These are phyloP conservation scores for Sebastiscus tertius DNA, from an alignment of 2,797 vertebrate genomes.

Conservation along the genomic window DNA sequence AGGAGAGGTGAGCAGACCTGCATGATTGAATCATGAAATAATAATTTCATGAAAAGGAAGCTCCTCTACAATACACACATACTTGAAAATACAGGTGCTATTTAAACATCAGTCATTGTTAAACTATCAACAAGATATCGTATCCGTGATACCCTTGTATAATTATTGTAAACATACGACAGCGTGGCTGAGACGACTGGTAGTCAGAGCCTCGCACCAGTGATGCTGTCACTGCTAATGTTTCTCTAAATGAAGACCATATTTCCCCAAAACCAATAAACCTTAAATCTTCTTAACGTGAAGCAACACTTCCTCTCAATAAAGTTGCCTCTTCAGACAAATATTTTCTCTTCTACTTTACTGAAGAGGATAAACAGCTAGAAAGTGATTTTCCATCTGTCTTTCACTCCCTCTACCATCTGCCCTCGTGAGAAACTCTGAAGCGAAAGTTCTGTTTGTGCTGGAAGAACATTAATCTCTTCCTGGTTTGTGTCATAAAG, in stretches of 20 bases:
- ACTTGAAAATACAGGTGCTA: neutral
- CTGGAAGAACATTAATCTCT: slow-evolving; percentile 25
- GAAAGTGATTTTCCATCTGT: slow-evolving; percentile 52
- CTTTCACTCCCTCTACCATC: slow-evolving; percentile 32
- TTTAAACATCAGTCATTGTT: neutral
- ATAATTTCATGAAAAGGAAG: neutral
- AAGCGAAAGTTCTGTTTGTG: slow-evolving; percentile 20
- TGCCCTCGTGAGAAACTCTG: slow-evolving; percentile 31
- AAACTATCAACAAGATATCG: neutral
- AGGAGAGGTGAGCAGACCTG: neutral
- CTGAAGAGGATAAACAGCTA: slow-evolving; percentile 36
- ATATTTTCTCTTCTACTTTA: slow-evolving; percentile 33
- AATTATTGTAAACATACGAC: slow-evolving; percentile 25
- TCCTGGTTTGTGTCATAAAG: slow-evolving; percentile 42
- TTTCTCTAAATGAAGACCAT: slow-evolving; percentile 16
- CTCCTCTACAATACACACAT: neutral
- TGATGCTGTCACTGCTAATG: slow-evolving; percentile 4
- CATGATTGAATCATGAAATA: neutral
- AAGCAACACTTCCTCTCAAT: slow-evolving; percentile 15
- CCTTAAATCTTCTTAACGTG: slow-evolving; percentile 23
- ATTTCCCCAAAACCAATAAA: slow-evolving; percentile 24
- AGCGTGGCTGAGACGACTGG: neutral
- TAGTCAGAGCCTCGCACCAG: slow-evolving; percentile 1
- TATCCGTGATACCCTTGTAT: neutral
- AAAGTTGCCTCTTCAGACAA: slow-evolving; percentile 21